Evolutionary conservation across 1,140 invertebrate genomes (phyloP), one percentile per base, ranked within the genome.

Genomic region (Oryzaephilus surinamensis): DNA sequence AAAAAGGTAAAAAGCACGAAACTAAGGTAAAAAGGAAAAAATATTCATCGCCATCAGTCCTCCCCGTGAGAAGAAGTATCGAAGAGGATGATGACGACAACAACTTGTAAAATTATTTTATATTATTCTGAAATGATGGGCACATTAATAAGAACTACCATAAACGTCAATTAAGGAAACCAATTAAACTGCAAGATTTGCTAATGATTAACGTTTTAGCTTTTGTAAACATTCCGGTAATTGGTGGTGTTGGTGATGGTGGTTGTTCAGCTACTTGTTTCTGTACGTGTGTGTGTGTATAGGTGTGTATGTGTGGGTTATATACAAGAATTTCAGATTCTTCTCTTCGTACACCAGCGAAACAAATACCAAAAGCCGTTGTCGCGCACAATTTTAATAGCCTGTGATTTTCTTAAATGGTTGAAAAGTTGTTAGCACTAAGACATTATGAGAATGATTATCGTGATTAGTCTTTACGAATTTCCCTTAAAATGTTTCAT

Each of bases 371-470:
- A n/a, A n/a, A n/a, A n/a, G 48, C 42, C 36, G 45, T 11, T 42
- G 42, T 43, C 46, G 45, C 57, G 54, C 58, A 53, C 58, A 51
- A 38, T 61, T 58, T 58, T 59, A 61, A 61, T 59, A 46, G 52
- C 38, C 41, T 50, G 51, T 44, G 55, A 61, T 61, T 58, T 59
- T 59, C 55, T 56, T 61, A 59, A 61, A 59, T 55, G 57, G 54
- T 56, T 53, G 52, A 59, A 59, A 58, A 59, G 57, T 61, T 59
- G 55, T 61, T 58, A 59, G 57, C 51, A 54, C 46, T 51, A 54
- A n/a, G 47, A 55, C 55, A 61, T 61, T 59, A 61, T 50, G 49
- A 42, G 46, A 50, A 51, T 52, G 56, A 58, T 58, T 57, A 51
- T 43, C 43, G 50, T 54, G 52, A 58, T 58, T 58, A 58, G 56